phyloP scores from a whole-genome alignment of 1,140 invertebrate genomes.

The Drosophila kanapiae region DNA sequence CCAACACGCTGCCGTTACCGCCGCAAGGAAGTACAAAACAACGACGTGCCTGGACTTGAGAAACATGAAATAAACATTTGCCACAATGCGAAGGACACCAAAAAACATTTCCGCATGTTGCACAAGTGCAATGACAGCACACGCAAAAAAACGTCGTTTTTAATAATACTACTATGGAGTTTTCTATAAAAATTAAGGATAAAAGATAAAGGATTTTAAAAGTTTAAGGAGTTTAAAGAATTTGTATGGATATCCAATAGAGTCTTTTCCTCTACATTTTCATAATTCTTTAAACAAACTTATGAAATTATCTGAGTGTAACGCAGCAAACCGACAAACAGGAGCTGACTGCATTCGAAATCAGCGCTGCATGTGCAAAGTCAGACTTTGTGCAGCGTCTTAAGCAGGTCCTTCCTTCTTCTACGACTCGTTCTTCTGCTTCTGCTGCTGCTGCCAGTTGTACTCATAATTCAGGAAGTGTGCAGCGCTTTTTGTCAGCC shows the following conservation, averaged over 20 bases:
- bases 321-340: constrained; percentile 8
- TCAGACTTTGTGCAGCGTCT: constrained; percentile 51
- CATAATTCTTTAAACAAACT: too few relatives aligned
- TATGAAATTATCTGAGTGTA: not conserved
- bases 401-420: constrained; percentile 9
- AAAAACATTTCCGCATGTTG: constrained; percentile 64
- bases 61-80: constrained; percentile 82
- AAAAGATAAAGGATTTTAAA: too few relatives aligned
- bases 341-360: constrained; percentile 62
- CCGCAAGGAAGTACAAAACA: constrained; percentile 35
- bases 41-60: constrained; percentile 71
- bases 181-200: too few relatives aligned
- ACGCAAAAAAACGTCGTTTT: not conserved
- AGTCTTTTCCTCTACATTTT: too few relatives aligned
- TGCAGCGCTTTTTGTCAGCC: constrained; percentile 60
- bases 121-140: constrained; percentile 32
- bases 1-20: not conserved
- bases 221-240: too few relatives aligned
- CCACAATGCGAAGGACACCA: constrained; percentile 48
- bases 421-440: not conserved
- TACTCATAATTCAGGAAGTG: constrained; percentile 81
- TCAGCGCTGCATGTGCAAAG: constrained; percentile 57
- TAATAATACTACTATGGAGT: too few relatives aligned
- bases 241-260: too few relatives aligned
- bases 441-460: not conserved